These are phyloP conservation scores for Caradrina clavipalpis DNA, from an alignment of 2,888 invertebrate species.

Conservation along the genomic window DNA sequence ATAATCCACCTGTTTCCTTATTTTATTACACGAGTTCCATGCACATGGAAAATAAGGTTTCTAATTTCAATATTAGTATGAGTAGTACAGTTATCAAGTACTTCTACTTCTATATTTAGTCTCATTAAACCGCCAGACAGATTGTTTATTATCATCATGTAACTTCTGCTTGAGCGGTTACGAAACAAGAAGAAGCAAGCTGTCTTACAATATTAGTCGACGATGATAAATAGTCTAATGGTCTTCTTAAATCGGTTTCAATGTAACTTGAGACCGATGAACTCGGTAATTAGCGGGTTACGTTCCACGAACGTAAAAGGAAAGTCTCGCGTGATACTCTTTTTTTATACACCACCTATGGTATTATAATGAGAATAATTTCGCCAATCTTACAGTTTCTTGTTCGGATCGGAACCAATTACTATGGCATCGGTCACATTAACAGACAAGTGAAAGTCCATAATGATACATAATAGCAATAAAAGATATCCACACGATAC, in stretches of 20 bases:
- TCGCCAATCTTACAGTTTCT: slow-evolving; percentile 75
- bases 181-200: slow-evolving; percentile 40
- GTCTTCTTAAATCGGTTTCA: slow-evolving; percentile 64
- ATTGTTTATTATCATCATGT: slow-evolving; percentile 42
- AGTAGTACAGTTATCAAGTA: neutral
- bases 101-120: slow-evolving; percentile 20
- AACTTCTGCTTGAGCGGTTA: slow-evolving; percentile 41
- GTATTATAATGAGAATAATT: slow-evolving; percentile 83
- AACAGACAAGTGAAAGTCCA: slow-evolving; percentile 83
- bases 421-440: slow-evolving; percentile 78
- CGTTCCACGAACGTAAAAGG: slow-evolving; percentile 82
- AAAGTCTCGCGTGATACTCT: slow-evolving; percentile 78
- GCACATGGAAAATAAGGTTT: neutral
- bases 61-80: neutral
- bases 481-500: slow-evolving; percentile 56
- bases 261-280: slow-evolving; percentile 78
- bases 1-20: neutral
- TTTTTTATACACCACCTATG: slow-evolving; percentile 79
- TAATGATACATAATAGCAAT: slow-evolving; percentile 74
- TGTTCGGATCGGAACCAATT: slow-evolving; percentile 77
- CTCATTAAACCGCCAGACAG: slow-evolving; percentile 32
- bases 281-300: slow-evolving; percentile 80
- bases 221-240: slow-evolving; percentile 57
- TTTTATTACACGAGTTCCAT: neutral
- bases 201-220: slow-evolving; percentile 42